Base-by-base conservation (phyloP, 1,140 invertebrate genomes). In the Bombus polaris region DNA sequence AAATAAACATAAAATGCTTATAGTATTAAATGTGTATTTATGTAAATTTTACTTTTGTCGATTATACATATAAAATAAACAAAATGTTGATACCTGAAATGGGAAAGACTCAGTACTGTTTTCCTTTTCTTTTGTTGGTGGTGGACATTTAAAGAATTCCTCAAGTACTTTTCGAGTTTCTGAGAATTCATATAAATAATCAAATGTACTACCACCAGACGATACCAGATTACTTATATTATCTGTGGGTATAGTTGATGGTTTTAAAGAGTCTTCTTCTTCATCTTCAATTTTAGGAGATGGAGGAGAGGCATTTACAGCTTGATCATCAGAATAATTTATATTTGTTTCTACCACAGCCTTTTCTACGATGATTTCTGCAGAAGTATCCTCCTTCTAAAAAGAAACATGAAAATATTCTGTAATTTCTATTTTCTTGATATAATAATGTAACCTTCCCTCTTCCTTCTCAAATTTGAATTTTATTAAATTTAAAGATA, bases 81-180 rank as follows among this genome's bases (percentile, higher is more conserved):
- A 37, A 42, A 25, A 28, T 8, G 9, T 47, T 72, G 13, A 3
- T 85, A 96, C 96, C 93, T 96, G 96, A 91, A 96, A 96, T 18
- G 92, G 94, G 86, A 93, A 95, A 47, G 88, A 92, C 70, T 93
- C 92, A 44, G 90, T 93, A 65, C 84, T 95, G 81, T 94, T 95
- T 87, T 96, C 95, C 87, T 94, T 97, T 85, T 96, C 96, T 91
- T 97, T 96, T 44, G 96, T 95, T 44, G 96, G 95, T 85, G 96
- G 95, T 8, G 97, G 97, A 92, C 97, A 97, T 94, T 98, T 98
- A 95, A 98, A 98, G 95, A 98, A 98, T 95, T 98, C 98, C 93
- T 98, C 98, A 28, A 98, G 95, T 53, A 98, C 98, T 96, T 98
- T 98, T 75, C 98, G 96, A 25, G 98, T 98, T 94, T 98, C 98